Base-by-base conservation (phyloP, 92 coral and sea anemone species). In the Palythoa caribaeorum region DNA sequence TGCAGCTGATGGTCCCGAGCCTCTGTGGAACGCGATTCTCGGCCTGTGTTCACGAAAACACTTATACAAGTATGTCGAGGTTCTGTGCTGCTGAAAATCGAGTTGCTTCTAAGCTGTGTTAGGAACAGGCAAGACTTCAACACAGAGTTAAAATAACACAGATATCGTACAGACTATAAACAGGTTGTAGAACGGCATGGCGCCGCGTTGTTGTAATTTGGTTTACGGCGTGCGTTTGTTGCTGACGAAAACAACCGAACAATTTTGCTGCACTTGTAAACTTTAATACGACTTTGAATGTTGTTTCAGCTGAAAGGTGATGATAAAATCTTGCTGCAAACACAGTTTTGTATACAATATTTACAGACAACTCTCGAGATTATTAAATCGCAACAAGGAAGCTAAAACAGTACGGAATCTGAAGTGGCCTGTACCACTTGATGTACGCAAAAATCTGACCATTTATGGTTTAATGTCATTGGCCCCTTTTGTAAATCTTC, bases 11-110 rank as follows among this genome's bases (percentile, higher is more conserved):
- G 90, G 20, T 92, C 98, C 38, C 93, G 94, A 11, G 88, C 85
- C 36, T 85, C 93, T 0, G 97, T 93, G 16, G 99, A 93, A 16
- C 91, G 85, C 1, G 94, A 85, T 14, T 98, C 98, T 17, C 99
- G 92, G 21, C 92, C 98, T 1, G 99, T 95, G 62, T 93, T 91
- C 21, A 95, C 96, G 4, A 94, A 93, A 38, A 93, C 94, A 52
- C 28, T 93, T 95, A 77, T 94, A 96, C 1, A 91, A 88, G 70
- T 94, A 94, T 8, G 96, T 93, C 83, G 98, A 96, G 5, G 90
- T 81, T 19, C 62, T 81, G 37, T 81, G 76, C 39, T 81, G 75
- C 36, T 66, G 86, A 51, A 81, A 81, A 68, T 17, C 16, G 2
- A 81, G 75, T 63, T 63, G 35, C 60, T 48, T 66, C 53, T 44